Conservation (phyloP, 2,113 vertebrate species). For the Athene cunicularia region DNA sequence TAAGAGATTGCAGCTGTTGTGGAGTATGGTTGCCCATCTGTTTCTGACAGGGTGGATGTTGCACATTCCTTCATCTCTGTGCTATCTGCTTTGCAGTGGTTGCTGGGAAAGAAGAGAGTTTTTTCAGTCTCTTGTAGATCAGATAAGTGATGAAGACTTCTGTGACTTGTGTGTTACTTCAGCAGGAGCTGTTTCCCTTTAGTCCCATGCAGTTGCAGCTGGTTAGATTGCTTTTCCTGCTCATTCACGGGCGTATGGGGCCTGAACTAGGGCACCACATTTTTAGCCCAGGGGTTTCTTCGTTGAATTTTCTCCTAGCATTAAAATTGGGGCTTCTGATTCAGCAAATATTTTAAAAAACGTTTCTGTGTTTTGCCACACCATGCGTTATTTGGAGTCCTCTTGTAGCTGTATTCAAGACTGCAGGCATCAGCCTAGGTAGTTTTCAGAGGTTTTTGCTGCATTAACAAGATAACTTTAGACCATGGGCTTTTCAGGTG, state of each 20-base stretch:
- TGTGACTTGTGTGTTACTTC: neutral
- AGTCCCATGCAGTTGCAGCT: neutral
- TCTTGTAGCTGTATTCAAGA: neutral
- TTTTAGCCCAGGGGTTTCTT: neutral
- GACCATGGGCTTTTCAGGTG: neutral
- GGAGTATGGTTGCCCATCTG: constrained; percentile 38
- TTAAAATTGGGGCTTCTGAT: neutral
- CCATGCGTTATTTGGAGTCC: fast-evolving
- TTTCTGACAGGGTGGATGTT: constrained; percentile 35
- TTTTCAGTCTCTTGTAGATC: neutral
- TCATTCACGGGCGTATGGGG: neutral
- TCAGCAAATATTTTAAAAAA: neutral
- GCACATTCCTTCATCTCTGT: constrained; percentile 32
- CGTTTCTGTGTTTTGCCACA: neutral
- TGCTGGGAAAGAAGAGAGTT: neutral
- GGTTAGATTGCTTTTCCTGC: neutral
- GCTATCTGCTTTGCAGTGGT: constrained; percentile 5
- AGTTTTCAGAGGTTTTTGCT: neutral
- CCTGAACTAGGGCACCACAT: neutral
- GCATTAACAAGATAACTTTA: neutral
- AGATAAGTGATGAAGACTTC: neutral
- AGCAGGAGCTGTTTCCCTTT: neutral
- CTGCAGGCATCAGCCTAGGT: neutral
- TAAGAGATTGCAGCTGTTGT: constrained; percentile 52
- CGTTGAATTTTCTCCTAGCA: neutral